Evolutionary conservation across 2,797 vertebrate genomes (phyloP).

Genomic region (Pseudomugil gertrudae): DNA sequence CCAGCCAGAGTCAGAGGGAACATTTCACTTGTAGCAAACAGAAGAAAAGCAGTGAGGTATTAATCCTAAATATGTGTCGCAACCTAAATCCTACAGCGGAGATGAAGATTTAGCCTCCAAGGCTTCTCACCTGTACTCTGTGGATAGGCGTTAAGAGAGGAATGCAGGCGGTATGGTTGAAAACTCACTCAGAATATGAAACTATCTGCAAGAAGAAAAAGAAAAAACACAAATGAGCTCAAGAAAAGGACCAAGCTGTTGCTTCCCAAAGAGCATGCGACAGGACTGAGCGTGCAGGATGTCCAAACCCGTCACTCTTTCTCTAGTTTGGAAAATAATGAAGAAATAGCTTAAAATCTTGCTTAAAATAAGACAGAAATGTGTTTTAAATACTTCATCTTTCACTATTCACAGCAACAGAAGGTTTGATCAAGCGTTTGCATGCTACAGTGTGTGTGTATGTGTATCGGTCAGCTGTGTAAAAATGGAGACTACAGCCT

Average conservation of each 20-base stretch:
- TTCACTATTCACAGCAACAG: neutral
- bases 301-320: neutral
- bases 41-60: neutral
- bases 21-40: neutral
- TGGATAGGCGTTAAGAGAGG: neutral
- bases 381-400: neutral
- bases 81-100: neutral
- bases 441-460: slow-evolving; percentile 6
- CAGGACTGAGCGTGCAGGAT: neutral
- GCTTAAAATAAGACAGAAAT: neutral
- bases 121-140: neutral
- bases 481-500: slow-evolving; percentile 15
- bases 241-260: neutral
- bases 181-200: neutral
- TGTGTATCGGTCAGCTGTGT: slow-evolving; percentile 29
- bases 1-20: neutral
- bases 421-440: neutral
- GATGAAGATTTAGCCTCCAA: neutral
- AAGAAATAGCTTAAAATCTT: neutral
- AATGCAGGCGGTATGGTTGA: too few species aligned
- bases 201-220: neutral
- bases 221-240: neutral
- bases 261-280: neutral
- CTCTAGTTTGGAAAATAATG: neutral
- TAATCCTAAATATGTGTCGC: neutral